phyloP scores from a whole-genome alignment of 1,140 invertebrate genomes.

The Macrobrachium nipponense region DNA sequence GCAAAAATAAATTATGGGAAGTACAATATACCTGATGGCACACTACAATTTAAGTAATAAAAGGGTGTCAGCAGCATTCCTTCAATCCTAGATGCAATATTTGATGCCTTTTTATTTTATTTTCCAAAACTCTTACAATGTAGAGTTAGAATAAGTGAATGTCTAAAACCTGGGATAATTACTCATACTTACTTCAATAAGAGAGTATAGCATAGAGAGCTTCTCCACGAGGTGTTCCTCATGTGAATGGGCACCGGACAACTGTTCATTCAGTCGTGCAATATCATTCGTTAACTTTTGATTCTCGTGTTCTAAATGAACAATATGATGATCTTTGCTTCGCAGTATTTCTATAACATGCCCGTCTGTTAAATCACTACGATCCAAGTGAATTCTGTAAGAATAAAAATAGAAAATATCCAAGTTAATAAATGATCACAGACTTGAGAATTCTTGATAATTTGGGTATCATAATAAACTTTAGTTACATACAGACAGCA shows the following conservation, averaged over 20 bases:
- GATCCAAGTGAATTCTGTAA: conserved; percentile 38
- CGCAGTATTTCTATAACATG: conserved; percentile 48
- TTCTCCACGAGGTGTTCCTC: conserved; percentile 53
- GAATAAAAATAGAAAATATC: background rate
- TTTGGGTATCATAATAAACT: too few relatives aligned
- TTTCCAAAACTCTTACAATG: too few relatives aligned
- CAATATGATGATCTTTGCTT: conserved; percentile 48
- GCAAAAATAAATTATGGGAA: too few relatives aligned
- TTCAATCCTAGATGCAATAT: too few relatives aligned
- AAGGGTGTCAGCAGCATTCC: too few relatives aligned
- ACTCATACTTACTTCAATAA: conserved; percentile 36
- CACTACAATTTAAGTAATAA: too few relatives aligned
- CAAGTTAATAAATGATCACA: background rate
- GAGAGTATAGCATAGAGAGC: conserved; percentile 47
- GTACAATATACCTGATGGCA: too few relatives aligned
- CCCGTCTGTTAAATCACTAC: conserved; percentile 47
- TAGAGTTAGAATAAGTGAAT: too few relatives aligned
- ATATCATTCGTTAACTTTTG: conserved; percentile 34
- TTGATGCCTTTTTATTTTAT: too few relatives aligned
- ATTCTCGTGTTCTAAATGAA: conserved; percentile 44
- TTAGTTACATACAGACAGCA: too few relatives aligned
- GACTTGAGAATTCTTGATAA: too few relatives aligned
- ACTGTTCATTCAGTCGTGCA: conserved; percentile 28
- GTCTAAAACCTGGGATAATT: too few relatives aligned
- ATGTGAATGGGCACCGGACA: conserved; percentile 22